Conservation (phyloP, 1,140 invertebrate genomes). For the Maconellicoccus hirsutus region DNA sequence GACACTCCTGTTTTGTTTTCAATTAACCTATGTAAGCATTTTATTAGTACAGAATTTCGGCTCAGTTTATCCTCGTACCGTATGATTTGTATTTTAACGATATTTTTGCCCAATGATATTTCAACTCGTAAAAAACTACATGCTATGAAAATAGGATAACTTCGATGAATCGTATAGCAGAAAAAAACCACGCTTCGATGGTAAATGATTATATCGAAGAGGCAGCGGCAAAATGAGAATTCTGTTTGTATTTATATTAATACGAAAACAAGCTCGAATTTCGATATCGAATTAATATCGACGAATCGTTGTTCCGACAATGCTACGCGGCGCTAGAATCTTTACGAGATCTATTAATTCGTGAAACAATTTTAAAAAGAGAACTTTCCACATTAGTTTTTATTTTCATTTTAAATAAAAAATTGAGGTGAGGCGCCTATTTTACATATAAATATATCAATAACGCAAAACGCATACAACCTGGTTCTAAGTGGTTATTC, state of each 20-base stretch:
- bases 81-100: no score
- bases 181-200: no score
- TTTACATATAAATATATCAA: conserved; percentile 10
- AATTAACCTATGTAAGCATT: background rate
- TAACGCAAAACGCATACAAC: background rate
- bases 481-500: conserved; percentile 3
- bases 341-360: background rate
- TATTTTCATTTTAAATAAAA: background rate
- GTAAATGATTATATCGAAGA: no score
- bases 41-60: background rate
- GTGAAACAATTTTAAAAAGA: background rate
- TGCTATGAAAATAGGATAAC: no score
- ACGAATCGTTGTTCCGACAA: background rate
- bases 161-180: no score
- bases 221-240: no score
- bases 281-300: background rate
- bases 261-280: background rate
- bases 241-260: background rate
- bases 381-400: background rate
- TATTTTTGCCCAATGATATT: no score
- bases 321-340: background rate
- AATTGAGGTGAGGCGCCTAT: background rate
- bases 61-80: no score
- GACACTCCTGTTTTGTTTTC: conserved; percentile 7
- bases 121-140: no score